Conservation (phyloP, 2,797 vertebrate genomes). For the Babyrousa celebensis region DNA sequence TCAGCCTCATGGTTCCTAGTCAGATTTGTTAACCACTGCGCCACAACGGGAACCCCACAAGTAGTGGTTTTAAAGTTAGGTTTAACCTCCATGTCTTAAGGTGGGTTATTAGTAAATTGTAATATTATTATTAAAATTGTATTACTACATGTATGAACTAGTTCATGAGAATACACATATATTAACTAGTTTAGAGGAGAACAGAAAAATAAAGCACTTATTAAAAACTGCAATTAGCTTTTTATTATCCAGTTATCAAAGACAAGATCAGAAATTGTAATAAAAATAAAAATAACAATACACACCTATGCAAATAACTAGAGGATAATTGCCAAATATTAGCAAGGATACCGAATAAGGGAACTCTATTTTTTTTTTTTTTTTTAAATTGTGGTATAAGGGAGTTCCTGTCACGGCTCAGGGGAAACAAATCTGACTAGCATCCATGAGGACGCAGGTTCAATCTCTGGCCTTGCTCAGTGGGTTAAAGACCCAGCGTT, state of each 20-base stretch:
- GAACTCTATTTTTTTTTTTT: not conserved
- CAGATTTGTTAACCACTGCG: no score
- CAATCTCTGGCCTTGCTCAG: no score
- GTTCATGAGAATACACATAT: not conserved
- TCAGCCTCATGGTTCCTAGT: no score
- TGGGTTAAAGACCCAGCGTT: no score
- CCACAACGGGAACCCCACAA: not conserved
- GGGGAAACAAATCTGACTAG: no score
- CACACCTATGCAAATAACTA: not conserved
- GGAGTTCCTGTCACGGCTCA: no score
- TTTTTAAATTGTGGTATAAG: not conserved
- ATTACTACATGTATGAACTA: not conserved
- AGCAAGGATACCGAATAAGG: not conserved
- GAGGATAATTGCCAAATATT: not conserved
- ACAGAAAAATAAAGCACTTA: not conserved
- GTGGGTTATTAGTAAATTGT: not conserved
- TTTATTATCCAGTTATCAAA: not conserved
- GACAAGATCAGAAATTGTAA: not conserved
- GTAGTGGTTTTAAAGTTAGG: not conserved
- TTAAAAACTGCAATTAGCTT: not conserved
- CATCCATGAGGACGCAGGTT: no score
- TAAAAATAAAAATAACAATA: not conserved
- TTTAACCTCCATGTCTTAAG: not conserved
- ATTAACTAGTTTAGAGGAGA: not conserved
- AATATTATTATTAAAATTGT: not conserved